phyloP scores from a whole-genome alignment of 2,797 vertebrate species.

The Paramormyrops hopkinsi region DNA sequence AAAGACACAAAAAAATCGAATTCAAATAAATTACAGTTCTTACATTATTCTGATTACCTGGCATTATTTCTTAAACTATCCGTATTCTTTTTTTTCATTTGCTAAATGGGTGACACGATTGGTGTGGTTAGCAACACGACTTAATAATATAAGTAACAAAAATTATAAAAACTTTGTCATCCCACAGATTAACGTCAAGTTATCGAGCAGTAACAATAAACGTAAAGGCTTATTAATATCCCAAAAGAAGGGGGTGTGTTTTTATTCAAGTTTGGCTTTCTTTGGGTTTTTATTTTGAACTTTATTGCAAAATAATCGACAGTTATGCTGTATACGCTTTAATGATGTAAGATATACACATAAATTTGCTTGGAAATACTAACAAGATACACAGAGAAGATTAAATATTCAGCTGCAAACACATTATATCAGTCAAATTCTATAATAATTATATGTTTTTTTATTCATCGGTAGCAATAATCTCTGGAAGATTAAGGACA shows the following conservation, averaged over 20 bases:
- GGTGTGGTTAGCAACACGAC: background rate
- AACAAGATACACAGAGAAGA: background rate
- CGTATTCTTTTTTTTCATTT: background rate
- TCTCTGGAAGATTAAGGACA: background rate
- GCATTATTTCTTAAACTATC: background rate
- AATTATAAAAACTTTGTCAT: background rate
- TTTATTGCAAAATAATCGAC: background rate
- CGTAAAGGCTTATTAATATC: background rate
- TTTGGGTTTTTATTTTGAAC: background rate
- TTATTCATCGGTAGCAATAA: background rate
- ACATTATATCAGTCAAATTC: background rate
- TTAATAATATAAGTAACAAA: background rate
- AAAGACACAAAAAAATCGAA: background rate
- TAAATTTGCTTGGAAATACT: background rate
- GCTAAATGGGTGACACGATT: background rate
- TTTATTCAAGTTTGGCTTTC: background rate
- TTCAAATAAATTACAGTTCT: background rate
- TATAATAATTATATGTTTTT: background rate
- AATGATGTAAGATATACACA: background rate
- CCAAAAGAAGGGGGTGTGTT: background rate
- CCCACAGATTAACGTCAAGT: background rate
- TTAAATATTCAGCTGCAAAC: background rate
- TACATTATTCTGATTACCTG: background rate
- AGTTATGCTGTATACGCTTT: background rate
- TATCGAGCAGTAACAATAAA: background rate